Evolutionary conservation across 2,888 invertebrate species (phyloP), one percentile per base, ranked within the genome.

Genomic region (Mechanitis mazaeus): DNA sequence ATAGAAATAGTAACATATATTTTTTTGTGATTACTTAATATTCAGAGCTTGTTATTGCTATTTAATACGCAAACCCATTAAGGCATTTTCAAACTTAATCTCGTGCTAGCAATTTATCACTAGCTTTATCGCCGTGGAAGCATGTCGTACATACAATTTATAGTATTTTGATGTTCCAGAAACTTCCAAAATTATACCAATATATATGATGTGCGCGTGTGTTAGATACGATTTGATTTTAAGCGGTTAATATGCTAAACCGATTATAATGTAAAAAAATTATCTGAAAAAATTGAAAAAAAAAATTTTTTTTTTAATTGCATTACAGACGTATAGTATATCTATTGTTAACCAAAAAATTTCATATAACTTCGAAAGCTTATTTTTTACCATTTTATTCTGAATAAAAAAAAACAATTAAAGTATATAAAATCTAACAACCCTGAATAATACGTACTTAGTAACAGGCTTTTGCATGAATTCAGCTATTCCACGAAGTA

Each of bases 381-480:
- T 20, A 20, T 20, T 20, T 20, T 20, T 20, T 20, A 20, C 20
- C 20, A 20, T 20, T 20, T 20, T 20, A 20, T 20, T 20, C 20
- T 20, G 20, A 20, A 20, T 20, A 20, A 20, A 20, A 59, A 58
- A 55, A 45, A 53, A 38, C 9, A 28, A 54, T 54, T 33, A n/a
- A n/a, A 57, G 28, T 9, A 55, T 47, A 38, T 9, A 12, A 20
- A 33, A 28, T 56, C 60, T 56, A 58, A 53, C 64, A 64, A 46
- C 62, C 66, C 64, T 66, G 45, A 58, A 61, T 58, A 50, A 55
- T 28, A 20, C 38, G 55, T 47, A 60, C 42, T 58, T 50, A 60
- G 66, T 65, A 72, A 72, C 72, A 67, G 69, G 71, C 65, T 71
- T 71, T 70, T 65, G 71, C 69, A 68, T 65, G 71, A 65, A 73